Conservation (phyloP, 2,888 invertebrate genomes). For the Caenorhabditis panamensis region DNA sequence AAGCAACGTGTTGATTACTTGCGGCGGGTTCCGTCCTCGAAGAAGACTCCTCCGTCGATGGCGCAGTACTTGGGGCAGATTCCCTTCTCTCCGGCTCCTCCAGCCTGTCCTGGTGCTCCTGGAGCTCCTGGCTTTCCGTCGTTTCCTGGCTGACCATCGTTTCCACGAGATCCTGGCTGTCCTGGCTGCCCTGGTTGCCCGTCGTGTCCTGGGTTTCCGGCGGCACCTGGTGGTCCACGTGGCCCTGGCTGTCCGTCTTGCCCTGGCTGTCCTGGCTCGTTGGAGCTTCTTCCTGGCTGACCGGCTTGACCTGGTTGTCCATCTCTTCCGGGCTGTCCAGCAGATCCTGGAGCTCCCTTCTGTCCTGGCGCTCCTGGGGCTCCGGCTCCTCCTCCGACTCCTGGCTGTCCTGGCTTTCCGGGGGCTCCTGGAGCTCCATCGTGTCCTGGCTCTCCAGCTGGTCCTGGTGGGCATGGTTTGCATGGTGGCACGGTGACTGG, state of each 20-base stretch:
- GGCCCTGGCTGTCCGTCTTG: slow-evolving; percentile 60
- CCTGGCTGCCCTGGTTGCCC: slow-evolving; percentile 63
- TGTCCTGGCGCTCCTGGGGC: slow-evolving; percentile 67
- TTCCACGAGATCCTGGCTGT: slow-evolving; percentile 61
- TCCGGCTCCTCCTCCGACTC: slow-evolving; percentile 51
- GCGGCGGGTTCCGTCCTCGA: slow-evolving; percentile 68
- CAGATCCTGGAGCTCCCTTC: slow-evolving; percentile 64
- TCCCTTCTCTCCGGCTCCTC: slow-evolving; percentile 42
- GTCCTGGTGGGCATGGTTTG: slow-evolving; percentile 68
- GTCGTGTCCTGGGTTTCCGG: slow-evolving; percentile 60
- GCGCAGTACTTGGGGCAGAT: slow-evolving; percentile 64
- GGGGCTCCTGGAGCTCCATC: slow-evolving; percentile 68
- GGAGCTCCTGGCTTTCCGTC: slow-evolving; percentile 61
- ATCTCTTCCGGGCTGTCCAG: slow-evolving; percentile 61
- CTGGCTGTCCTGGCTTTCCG: slow-evolving; percentile 65
- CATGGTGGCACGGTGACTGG: slow-evolving; percentile 56
- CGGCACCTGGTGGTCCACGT: slow-evolving; percentile 52
- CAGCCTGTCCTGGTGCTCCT: slow-evolving; percentile 62
- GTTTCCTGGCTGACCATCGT: too few species aligned
- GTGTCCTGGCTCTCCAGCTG: slow-evolving; percentile 64
- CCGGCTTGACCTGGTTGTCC: slow-evolving; percentile 57
- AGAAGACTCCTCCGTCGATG: slow-evolving; percentile 70
- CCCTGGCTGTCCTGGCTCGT: slow-evolving; percentile 62
- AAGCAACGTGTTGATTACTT: slow-evolving; percentile 62
- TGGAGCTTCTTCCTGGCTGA: slow-evolving; percentile 52